Evolutionary conservation across 2,113 vertebrate species (phyloP).

Genomic region (Daboia siamensis): DNA sequence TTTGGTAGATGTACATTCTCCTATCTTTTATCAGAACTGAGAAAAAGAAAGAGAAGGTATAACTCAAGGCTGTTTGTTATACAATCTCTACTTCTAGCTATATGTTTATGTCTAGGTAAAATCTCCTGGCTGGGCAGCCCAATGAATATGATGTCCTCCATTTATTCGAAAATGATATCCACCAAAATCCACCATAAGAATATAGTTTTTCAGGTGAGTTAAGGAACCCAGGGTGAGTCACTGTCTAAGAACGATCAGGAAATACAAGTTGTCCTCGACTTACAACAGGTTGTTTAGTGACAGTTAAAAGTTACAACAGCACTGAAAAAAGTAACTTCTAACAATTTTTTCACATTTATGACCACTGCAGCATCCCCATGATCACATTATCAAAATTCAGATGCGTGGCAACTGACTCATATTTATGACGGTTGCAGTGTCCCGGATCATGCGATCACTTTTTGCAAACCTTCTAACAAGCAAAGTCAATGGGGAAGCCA

Average conservation of each 20-base stretch:
- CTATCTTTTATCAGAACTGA: neutral
- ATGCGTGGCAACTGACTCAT: neutral
- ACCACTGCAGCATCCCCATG: neutral
- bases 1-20: neutral
- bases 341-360: neutral
- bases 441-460: neutral
- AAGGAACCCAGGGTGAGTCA: neutral
- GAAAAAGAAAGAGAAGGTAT: neutral
- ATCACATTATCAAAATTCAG: neutral
- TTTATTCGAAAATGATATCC: neutral
- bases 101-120: neutral
- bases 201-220: neutral
- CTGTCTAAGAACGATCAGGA: neutral
- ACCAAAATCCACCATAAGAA: neutral
- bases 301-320: neutral
- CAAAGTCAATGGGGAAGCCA: neutral
- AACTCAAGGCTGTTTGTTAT: neutral
- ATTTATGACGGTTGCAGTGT: neutral
- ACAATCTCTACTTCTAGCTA: neutral
- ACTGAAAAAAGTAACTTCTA: neutral
- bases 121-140: neutral
- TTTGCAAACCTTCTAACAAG: neutral
- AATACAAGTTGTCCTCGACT: neutral
- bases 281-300: neutral
- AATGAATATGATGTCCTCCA: neutral